Evolutionary conservation across 2,888 invertebrate species (phyloP).

Genomic region (Biston stratarius): DNA sequence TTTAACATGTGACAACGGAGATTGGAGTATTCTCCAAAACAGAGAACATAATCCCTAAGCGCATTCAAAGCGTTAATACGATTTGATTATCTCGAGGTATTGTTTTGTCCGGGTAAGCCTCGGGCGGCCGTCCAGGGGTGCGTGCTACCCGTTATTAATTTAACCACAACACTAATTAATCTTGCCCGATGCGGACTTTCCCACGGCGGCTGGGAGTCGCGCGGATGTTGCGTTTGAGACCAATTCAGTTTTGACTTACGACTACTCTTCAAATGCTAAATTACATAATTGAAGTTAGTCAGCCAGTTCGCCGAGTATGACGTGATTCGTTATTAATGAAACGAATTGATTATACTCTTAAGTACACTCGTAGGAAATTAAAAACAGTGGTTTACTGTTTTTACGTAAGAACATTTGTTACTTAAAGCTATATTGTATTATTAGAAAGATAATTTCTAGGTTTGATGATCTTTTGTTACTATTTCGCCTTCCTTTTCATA

Average conservation of each 20-base stretch:
- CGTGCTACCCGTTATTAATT: conserved; percentile 80
- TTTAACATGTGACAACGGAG: conserved; percentile 34
- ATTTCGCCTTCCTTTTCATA: too few species aligned
- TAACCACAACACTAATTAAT: conserved; percentile 82
- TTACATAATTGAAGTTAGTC: conserved; percentile 33
- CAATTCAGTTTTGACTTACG: conserved; percentile 46
- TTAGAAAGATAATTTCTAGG: too few species aligned
- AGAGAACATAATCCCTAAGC: conserved; percentile 50
- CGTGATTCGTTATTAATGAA: conserved; percentile 25
- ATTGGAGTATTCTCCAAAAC: conserved; percentile 38
- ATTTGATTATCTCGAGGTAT: conserved; percentile 60
- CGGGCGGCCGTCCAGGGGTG: conserved; percentile 58
- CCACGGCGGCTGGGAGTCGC: conserved; percentile 60
- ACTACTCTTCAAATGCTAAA: conserved; percentile 32
- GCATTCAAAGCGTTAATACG: conserved; percentile 60
- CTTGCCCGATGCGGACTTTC: conserved; percentile 76
- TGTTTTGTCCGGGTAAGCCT: conserved; percentile 51
- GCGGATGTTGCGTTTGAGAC: conserved; percentile 50
- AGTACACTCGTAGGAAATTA: background rate
- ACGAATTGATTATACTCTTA: conserved; percentile 13
- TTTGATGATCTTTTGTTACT: too few species aligned
- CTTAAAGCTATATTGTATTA: background rate
- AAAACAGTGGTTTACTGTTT: background rate
- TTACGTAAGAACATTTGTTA: background rate
- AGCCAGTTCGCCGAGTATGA: conserved; percentile 19